phyloP scores from a whole-genome alignment of 2,888 invertebrate species.

The Lasioglossum zephyrum region DNA sequence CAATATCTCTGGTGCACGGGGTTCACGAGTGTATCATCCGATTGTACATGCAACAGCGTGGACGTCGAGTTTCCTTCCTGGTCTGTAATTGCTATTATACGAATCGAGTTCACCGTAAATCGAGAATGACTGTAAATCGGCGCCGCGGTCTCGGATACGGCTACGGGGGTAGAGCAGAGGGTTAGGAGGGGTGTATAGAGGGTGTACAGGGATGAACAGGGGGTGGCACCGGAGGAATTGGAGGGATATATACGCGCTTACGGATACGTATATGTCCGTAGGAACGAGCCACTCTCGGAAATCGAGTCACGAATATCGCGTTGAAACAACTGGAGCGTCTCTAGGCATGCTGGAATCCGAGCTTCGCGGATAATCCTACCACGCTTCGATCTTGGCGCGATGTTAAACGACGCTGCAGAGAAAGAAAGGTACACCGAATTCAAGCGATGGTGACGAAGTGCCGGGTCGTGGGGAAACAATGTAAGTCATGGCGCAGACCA shows the following conservation, averaged over 20 bases:
- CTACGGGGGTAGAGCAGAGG: constrained; percentile 29
- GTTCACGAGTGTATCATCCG: constrained; percentile 16
- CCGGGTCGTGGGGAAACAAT: constrained; percentile 26
- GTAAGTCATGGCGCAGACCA: constrained; percentile 47
- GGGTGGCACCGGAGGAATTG: background rate
- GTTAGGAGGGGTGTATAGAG: background rate
- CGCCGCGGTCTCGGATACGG: constrained; percentile 30
- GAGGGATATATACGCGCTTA: constrained; percentile 41
- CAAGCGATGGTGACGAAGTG: constrained; percentile 53
- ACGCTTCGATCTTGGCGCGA: constrained; percentile 73
- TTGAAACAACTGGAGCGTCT: constrained; percentile 77
- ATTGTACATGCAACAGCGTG: constrained; percentile 35
- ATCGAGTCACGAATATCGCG: constrained; percentile 81
- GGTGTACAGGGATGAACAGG: background rate
- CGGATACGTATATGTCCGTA: constrained; percentile 13
- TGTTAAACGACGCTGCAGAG: constrained; percentile 68
- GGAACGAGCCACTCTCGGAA: constrained; percentile 73
- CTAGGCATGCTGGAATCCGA: constrained; percentile 71
- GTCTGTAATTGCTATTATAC: constrained; percentile 38
- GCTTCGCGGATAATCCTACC: constrained; percentile 77
- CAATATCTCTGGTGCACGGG: constrained; percentile 4
- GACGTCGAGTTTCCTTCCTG: constrained; percentile 35
- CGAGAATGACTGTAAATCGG: constrained; percentile 44
- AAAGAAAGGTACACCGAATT: constrained; percentile 46
- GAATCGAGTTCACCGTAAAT: constrained; percentile 64